Conservation (phyloP, 2,797 vertebrate genomes). For the Coccyzus lansbergi region DNA sequence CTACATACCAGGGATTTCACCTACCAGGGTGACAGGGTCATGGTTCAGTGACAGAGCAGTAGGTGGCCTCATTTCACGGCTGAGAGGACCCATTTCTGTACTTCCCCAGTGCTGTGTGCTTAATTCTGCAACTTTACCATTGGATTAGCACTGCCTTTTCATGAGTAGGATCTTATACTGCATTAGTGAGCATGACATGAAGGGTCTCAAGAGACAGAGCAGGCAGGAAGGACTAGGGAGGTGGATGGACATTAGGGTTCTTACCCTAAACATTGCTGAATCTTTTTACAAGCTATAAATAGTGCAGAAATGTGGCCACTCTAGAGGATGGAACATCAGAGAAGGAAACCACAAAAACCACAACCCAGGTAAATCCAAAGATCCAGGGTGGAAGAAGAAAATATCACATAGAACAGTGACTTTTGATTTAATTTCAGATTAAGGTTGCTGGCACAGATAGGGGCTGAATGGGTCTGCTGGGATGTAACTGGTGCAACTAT, state of each 20-base stretch:
- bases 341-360: neutral
- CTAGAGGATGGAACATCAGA: neutral
- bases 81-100: neutral
- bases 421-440: neutral
- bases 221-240: neutral
- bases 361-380: neutral
- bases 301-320: neutral
- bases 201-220: fast-evolving
- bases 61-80: too few species aligned
- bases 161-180: neutral
- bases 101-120: neutral
- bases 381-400: neutral
- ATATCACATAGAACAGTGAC: neutral
- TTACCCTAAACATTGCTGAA: neutral
- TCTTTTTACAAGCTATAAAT: neutral
- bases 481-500: neutral
- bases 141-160: neutral
- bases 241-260: neutral
- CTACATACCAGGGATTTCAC: fast-evolving
- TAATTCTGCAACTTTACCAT: neutral
- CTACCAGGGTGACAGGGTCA: neutral
- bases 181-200: neutral
- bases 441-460: neutral
- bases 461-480: neutral
- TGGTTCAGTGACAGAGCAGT: neutral